Evolutionary conservation across 2,113 vertebrate species (phyloP).

Genomic region (Istiophorus platypterus): DNA sequence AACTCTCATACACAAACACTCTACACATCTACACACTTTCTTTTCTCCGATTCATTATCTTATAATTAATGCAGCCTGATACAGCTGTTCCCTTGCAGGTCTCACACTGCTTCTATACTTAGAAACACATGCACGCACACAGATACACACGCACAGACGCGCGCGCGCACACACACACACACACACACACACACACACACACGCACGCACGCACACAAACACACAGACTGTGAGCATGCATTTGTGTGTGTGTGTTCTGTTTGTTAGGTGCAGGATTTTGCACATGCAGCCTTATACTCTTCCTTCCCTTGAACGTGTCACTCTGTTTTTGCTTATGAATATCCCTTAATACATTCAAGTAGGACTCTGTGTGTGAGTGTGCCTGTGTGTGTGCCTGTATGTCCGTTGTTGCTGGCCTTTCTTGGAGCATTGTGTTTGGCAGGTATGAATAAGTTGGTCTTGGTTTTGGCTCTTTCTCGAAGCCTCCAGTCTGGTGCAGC

Average conservation of each 20-base stretch:
- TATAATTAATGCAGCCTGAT: conserved; percentile 72
- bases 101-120: conserved; percentile 20
- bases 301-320: conserved; percentile 32
- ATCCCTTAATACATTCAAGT: conserved; percentile 28
- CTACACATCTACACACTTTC: not conserved
- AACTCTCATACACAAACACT: conserved; percentile 38
- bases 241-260: conserved; percentile 32
- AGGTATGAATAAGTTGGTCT: conserved; percentile 67
- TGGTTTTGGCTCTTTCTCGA: conserved; percentile 61
- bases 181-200: not conserved
- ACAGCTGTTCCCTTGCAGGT: conserved; percentile 68
- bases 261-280: conserved; percentile 16
- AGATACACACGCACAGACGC: not conserved
- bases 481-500: conserved; percentile 61
- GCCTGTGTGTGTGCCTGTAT: not conserved
- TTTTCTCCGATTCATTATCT: conserved; percentile 73
- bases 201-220: not conserved
- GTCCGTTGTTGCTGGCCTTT: conserved; percentile 29
- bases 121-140: too few relatives aligned
- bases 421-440: conserved; percentile 55
- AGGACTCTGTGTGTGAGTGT: conserved; percentile 6
- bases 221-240: not conserved
- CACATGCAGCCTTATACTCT: conserved; percentile 25
- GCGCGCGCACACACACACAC: not conserved
- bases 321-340: conserved; percentile 45